Base-by-base conservation (phyloP, 1,140 invertebrate species). In the Drosophila aff. region DNA sequence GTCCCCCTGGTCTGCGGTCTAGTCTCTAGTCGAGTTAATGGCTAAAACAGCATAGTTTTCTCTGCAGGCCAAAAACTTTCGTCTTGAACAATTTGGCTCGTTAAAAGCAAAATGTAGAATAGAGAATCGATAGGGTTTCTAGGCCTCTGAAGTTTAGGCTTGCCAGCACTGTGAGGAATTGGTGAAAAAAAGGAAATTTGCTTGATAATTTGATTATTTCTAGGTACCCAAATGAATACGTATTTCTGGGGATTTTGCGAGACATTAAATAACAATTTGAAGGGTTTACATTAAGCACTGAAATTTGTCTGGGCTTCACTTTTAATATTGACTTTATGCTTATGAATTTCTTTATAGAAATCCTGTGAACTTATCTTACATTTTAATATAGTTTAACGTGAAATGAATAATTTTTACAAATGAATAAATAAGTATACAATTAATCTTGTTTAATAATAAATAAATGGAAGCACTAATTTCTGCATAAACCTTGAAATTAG, bases 11-110 rank as follows among this genome's bases (percentile, higher is more conserved):
- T 6, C 26, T 13, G 1, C 7, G 16, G 44, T 26, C 36, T 40
- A 10, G 36, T 23, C 38, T 58, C 38, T 28, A 7, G 38, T 43
- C 11, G 15, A 21, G 15, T 21, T 46, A 15, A 43, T 46, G 11
- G 11, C 26, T 67, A 28, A 36, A 31, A 44, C 26, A 10, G 31
- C 23, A 28, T 31, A 67, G 47, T 53, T 63, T 36, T 49, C 31
- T 15, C 21, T 11, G 8, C 8, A 10, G 23, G 11, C 21, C 13
- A 18, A 28, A 36, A 76, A 73, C 62, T 82, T 78, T 78, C 13
- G 40, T 52, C 41, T 52, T 46, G 64, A 23, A 79, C 49, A 82
- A 83, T 83, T 69, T 63, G 69, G 43, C 76, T 80, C 61, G 81
- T 82, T 83, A 76, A 80, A 71, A 50, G 60, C 21, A 47, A 64